Percentiles rank a stretch among this genome's conserved stretches.
Evolutionary conservation across 92 coral and sea anemone species (phyloP).

Genomic region (Meandrina meandrites): DNA sequence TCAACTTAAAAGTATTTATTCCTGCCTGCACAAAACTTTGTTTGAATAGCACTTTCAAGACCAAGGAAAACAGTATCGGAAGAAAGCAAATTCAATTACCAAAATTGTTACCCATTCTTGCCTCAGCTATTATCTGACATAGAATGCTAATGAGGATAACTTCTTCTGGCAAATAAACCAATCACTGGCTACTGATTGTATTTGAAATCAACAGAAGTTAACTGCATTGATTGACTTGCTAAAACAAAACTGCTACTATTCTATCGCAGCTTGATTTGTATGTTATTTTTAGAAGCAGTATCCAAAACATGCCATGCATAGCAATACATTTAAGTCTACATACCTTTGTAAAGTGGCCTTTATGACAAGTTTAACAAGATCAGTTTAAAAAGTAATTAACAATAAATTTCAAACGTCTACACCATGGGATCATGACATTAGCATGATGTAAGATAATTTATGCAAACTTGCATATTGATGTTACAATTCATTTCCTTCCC

Average conservation of each 20-base stretch:
- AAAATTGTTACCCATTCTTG: not conserved
- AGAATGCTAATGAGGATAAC: not conserved
- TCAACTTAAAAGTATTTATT: too few relatives aligned
- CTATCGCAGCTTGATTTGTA: not conserved
- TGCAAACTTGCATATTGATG: slow-evolving; percentile 7
- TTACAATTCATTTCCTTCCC: not conserved
- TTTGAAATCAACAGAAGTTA: not conserved
- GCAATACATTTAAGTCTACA: not conserved
- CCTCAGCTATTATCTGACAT: not conserved
- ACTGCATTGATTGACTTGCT: not conserved
- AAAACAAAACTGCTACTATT: not conserved
- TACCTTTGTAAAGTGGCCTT: not conserved
- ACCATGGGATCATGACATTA: slow-evolving; percentile 1
- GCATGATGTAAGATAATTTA: not conserved
- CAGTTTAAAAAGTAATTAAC: not conserved
- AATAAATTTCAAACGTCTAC: not conserved
- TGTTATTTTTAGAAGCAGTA: not conserved
- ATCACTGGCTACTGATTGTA: not conserved
- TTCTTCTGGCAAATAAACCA: not conserved
- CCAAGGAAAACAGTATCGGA: not conserved
- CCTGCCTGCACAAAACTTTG: not conserved
- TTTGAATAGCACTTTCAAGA: not conserved
- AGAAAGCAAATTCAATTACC: not conserved
- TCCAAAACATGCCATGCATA: not conserved
- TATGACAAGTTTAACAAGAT: not conserved